Evolutionary conservation across 2,797 vertebrate species (phyloP).

Genomic region (Phoeniculus purpureus): DNA sequence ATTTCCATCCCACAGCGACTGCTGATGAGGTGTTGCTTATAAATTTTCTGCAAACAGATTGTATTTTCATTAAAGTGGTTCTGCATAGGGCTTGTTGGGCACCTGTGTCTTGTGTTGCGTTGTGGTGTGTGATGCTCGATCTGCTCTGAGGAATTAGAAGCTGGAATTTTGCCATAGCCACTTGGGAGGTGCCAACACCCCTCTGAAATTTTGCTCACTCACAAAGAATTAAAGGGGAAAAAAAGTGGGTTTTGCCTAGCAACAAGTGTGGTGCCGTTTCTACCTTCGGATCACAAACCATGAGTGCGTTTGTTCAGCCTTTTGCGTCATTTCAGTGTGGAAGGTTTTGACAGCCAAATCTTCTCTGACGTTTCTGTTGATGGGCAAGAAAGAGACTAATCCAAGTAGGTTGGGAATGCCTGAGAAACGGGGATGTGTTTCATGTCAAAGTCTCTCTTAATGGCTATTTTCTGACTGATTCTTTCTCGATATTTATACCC

Average conservation of each 20-base stretch:
- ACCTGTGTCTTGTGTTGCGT: background rate
- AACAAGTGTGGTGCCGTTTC: background rate
- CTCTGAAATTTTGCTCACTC: background rate
- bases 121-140: background rate
- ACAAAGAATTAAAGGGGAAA: background rate
- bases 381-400: slow-evolving; percentile 25
- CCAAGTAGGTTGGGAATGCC: background rate
- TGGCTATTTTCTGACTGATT: slow-evolving; percentile 10
- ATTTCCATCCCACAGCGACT: background rate
- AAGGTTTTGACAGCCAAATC: slow-evolving; percentile 47
- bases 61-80: background rate
- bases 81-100: background rate
- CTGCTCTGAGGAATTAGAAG: background rate
- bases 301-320: background rate
- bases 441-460: background rate
- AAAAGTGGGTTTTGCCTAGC: background rate
- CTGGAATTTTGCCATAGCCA: background rate
- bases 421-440: background rate
- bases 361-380: slow-evolving; percentile 33
- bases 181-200: background rate
- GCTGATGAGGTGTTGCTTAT: background rate
- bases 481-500: slow-evolving; percentile 16
- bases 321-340: background rate
- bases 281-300: slow-evolving; percentile 12
- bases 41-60: background rate